Evolutionary conservation across 2,113 vertebrate genomes (phyloP).

Genomic region (Crotalus horridus): DNA sequence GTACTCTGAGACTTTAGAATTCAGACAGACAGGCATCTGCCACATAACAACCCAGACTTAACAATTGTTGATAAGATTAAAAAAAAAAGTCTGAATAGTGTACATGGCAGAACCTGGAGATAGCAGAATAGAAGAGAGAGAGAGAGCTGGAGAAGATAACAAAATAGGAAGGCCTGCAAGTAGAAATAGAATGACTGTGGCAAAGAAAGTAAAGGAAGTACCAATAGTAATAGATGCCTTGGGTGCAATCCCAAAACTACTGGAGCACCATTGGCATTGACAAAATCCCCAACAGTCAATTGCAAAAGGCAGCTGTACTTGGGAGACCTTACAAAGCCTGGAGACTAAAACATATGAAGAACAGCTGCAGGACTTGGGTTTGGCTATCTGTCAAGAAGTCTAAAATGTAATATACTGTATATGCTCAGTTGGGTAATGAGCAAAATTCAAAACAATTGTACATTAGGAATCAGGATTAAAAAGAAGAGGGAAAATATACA

Average conservation of each 20-base stretch:
- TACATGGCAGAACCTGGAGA: not conserved
- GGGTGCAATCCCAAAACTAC: too few relatives aligned
- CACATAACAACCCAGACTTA: not conserved
- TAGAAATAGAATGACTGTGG: not conserved
- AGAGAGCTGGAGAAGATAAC: not conserved
- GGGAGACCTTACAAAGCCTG: not conserved
- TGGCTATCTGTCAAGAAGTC: slow-evolving; percentile 1
- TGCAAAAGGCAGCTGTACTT: not conserved
- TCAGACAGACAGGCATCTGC: not conserved
- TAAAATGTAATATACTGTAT: slow-evolving; percentile 1
- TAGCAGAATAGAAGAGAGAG: not conserved
- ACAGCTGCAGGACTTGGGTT: too few relatives aligned
- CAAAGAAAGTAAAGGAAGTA: not conserved
- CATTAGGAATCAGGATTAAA: not conserved
- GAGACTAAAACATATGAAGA: too few relatives aligned
- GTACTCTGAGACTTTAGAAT: not conserved
- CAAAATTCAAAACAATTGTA: not conserved
- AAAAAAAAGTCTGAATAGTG: not conserved
- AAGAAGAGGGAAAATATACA: not conserved
- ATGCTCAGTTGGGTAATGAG: slow-evolving; percentile 23
- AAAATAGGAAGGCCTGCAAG: not conserved
- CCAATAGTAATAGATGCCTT: not conserved
- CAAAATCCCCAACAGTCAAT: not conserved
- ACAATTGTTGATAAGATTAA: not conserved
- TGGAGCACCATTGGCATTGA: not conserved